phyloP scores from a whole-genome alignment of 2,113 vertebrate species.

The Pipa parva region DNA sequence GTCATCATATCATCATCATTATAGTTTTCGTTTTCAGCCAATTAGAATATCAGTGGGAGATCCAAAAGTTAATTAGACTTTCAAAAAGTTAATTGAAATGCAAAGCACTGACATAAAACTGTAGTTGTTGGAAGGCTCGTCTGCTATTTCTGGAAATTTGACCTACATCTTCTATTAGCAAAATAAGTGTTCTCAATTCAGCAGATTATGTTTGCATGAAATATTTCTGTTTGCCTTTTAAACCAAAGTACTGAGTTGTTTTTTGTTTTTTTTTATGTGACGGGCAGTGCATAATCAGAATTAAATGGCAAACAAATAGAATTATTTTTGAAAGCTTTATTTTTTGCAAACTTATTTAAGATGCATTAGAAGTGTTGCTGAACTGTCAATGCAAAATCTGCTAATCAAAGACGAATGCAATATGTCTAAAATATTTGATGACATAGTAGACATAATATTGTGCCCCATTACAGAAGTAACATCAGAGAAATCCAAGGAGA shows the following conservation, averaged over 20 bases:
- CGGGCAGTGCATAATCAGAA: not conserved
- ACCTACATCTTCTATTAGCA: constrained; percentile 30
- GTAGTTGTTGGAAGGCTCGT: constrained; percentile 33
- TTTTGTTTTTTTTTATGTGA: not conserved
- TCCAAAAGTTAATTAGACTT: constrained; percentile 41
- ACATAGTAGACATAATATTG: not conserved
- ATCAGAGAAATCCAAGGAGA: too few species aligned
- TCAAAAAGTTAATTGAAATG: constrained; percentile 40
- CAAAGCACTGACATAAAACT: constrained; percentile 35
- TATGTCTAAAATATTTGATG: too few species aligned
- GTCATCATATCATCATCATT: constrained; percentile 18
- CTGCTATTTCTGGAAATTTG: constrained; percentile 33
- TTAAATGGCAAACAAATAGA: too few species aligned
- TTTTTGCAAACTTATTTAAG: too few species aligned
- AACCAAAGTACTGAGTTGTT: not conserved
- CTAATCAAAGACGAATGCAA: too few species aligned
- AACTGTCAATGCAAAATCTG: too few species aligned
- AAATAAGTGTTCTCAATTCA: constrained; percentile 18
- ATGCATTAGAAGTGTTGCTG: too few species aligned
- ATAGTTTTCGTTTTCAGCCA: constrained; percentile 24
- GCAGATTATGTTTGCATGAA: not conserved
- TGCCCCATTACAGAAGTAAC: not conserved
- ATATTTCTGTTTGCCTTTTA: not conserved
- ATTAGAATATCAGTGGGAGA: constrained; percentile 40
- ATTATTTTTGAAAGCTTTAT: too few species aligned